These are phyloP conservation scores for Gavia stellata DNA, from an alignment of 2,113 vertebrate species.

Conservation along the genomic window DNA sequence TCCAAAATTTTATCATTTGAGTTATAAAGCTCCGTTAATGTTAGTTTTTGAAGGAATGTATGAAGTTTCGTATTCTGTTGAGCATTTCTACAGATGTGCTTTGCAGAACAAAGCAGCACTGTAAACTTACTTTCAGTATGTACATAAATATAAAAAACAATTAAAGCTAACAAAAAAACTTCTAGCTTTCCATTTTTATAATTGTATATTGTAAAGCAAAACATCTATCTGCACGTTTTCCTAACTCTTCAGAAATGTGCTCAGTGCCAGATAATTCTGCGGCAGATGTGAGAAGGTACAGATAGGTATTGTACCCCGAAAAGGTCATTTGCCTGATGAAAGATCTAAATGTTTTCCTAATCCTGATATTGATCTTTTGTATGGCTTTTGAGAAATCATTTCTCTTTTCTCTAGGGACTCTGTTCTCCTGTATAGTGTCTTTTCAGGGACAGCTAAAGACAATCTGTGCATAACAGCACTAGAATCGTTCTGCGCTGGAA, in stretches of 20 bases:
- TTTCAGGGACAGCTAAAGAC: neutral
- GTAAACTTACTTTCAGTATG: neutral
- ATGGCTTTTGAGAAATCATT: neutral
- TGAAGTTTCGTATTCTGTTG: neutral
- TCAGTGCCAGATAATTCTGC: neutral
- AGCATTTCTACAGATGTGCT: neutral
- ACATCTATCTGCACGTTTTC: neutral
- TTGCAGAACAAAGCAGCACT: neutral
- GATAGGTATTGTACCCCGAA: neutral
- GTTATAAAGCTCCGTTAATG: neutral
- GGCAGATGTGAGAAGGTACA: neutral
- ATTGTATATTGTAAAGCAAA: neutral
- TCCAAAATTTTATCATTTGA: conserved; percentile 44
- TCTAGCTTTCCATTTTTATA: neutral
- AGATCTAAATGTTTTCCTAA: neutral
- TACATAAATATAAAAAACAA: neutral
- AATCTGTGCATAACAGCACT: neutral
- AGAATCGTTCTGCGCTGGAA: neutral
- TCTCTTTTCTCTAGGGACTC: neutral
- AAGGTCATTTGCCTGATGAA: neutral
- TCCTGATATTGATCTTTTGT: neutral
- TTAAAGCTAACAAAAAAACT: neutral
- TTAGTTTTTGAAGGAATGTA: neutral
- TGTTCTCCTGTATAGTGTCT: neutral
- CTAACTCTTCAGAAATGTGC: neutral